Evolutionary conservation across 2,888 invertebrate genomes (phyloP), one percentile per base, ranked within the genome.

Genomic region (Nephrocerus scutellatus): DNA sequence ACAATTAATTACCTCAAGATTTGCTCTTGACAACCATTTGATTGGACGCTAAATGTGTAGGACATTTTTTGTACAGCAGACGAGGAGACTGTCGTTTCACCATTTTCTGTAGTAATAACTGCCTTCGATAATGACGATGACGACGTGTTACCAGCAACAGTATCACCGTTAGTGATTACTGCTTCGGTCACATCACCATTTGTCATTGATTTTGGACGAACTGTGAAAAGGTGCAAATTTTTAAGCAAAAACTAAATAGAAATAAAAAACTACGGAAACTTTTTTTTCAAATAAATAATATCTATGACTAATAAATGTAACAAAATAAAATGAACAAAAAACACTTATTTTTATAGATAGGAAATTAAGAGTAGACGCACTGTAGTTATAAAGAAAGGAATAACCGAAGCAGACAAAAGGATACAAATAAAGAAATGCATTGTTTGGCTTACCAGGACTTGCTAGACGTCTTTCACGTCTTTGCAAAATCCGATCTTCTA

Each of bases 11-110:
- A 65, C 64, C 64, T 65, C 56, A 58, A 56, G 13, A 74, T 47
- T 72, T 72, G 60, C 73, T 76, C 52, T 72, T 59, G 60, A 70
- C 75, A 50, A 71, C 73, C 46, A 72, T 73, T 53, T 25, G 73
- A 73, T 65, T 75, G 76, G 20, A 73, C 73, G 55, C 75, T 72
- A 55, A 77, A 77, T 34, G 74, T 70, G 50, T 70, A 74, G 5
- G 73, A 73, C n/a, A 74, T 54, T 26, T 54, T 56, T 41, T 59
- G 55, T 8, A 56, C 44, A 28, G 63, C n/a, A n/a, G n/a, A n/a
- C n/a, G n/a, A 55, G 21, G 56, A 48, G 7, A 53, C 50, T 6
- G 57, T 63, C 34, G 55, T 59, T 9, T 59, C 24, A 39, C 41
- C 40, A 30, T 47, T 46, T 48, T 43, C 50, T 40, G 41, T 49